A percentile compares a stretch with the other conserved stretches of the same genome.
phyloP scores from a whole-genome alignment of 1,140 invertebrate species.

The Bathynomus jamesi region DNA sequence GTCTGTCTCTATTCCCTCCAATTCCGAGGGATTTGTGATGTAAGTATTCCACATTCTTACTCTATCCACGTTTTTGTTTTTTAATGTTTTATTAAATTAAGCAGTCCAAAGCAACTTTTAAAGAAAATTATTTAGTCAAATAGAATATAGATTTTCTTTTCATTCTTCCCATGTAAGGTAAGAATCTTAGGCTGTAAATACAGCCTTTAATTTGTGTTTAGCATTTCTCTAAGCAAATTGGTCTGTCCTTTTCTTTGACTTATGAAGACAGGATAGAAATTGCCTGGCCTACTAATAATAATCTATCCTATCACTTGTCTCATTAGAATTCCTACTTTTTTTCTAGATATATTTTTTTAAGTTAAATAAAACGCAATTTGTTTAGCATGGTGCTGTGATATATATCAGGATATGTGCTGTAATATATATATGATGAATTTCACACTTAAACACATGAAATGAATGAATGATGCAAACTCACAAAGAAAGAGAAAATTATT shows the following conservation, averaged over 20 bases:
- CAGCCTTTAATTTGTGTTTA: not conserved
- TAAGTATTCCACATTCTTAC: too few species aligned
- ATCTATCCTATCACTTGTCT: not conserved
- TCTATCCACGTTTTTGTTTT: not conserved
- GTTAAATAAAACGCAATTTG: not conserved
- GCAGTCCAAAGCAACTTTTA: not conserved
- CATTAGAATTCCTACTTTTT: not conserved
- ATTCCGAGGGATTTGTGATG: conserved; percentile 61
- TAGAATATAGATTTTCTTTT: not conserved
- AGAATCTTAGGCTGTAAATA: not conserved
- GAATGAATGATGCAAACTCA: too few species aligned
- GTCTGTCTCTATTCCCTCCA: conserved; percentile 79
- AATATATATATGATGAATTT: too few species aligned
- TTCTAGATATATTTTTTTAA: not conserved
- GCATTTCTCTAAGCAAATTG: not conserved
- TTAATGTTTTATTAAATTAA: not conserved
- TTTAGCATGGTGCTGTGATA: not conserved
- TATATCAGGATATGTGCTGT: too few species aligned
- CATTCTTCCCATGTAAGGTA: not conserved
- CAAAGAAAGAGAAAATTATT: too few species aligned
- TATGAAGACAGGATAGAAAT: too few species aligned
- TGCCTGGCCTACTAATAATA: too few species aligned
- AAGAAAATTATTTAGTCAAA: not conserved
- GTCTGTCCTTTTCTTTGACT: too few species aligned
- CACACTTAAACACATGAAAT: too few species aligned